phyloP scores from a whole-genome alignment of 2,113 vertebrate genomes.

The Chunga burmeisteri region DNA sequence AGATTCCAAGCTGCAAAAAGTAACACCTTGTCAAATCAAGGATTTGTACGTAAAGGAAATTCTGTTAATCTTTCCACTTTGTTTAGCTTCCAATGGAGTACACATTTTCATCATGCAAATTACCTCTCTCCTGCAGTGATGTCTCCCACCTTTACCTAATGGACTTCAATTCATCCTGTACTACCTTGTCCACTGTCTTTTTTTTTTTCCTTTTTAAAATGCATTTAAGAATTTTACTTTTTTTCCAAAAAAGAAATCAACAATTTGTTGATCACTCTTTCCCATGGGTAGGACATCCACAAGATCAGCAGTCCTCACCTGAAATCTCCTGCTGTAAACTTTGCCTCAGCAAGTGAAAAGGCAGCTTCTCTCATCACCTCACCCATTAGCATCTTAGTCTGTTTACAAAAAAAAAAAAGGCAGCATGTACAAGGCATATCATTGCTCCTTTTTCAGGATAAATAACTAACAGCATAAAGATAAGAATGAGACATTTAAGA shows the following conservation, averaged over 20 bases:
- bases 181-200: background rate
- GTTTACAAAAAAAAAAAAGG: background rate
- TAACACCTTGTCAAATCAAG: background rate
- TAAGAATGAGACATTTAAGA: background rate
- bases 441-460: background rate
- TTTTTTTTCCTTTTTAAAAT: background rate
- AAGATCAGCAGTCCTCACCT: conserved; percentile 80
- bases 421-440: background rate
- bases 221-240: background rate
- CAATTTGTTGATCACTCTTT: background rate
- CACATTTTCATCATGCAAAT: background rate
- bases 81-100: background rate
- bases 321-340: conserved; percentile 98
- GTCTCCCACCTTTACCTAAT: background rate
- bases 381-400: conserved; percentile 99
- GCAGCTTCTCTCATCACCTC: conserved; percentile 99
- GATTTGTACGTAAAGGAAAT: background rate
- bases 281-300: background rate
- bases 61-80: background rate
- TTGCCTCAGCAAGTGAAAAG: conserved; percentile 97
- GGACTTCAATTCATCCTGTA: background rate
- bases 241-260: background rate
- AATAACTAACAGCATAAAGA: background rate
- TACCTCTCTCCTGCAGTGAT: background rate
- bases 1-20: background rate